phyloP scores from a whole-genome alignment of 2,888 invertebrate genomes.

The Plebejus argus region DNA sequence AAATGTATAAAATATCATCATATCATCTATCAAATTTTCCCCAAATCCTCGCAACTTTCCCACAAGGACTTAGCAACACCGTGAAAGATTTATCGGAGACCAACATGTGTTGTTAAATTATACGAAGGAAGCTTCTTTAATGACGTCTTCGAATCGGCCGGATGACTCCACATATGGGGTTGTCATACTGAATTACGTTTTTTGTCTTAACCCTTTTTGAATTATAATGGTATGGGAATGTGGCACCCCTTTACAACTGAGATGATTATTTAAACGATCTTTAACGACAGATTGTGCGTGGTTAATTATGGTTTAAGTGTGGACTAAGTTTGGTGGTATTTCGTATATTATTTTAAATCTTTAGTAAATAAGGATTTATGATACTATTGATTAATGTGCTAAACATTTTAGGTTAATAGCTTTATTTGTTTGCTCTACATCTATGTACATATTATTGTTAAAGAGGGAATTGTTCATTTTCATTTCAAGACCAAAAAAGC shows the following conservation, averaged over 20 bases:
- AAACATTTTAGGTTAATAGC: too few species aligned
- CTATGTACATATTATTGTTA: too few species aligned
- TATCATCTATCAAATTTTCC: not conserved
- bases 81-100: constrained; percentile 68
- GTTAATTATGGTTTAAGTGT: not conserved
- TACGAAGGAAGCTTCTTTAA: constrained; percentile 60
- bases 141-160: constrained; percentile 56
- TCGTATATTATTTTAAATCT: not conserved
- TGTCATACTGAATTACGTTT: constrained; percentile 63
- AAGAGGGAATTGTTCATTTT: too few species aligned
- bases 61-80: constrained; percentile 29
- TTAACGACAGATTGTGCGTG: constrained; percentile 10
- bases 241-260: constrained; percentile 46
- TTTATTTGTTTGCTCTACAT: too few species aligned
- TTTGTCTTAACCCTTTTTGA: constrained; percentile 75
- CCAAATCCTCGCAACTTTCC: not conserved
- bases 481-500: too few species aligned
- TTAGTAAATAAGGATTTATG: not conserved
- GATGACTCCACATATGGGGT: constrained; percentile 58
- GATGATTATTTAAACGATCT: not conserved
- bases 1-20: not conserved
- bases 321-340: not conserved
- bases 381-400: not conserved
- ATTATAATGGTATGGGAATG: constrained; percentile 71
- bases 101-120: constrained; percentile 73